phyloP scores from a whole-genome alignment of 2,888 invertebrate species.

The Palloptera scutellata region DNA sequence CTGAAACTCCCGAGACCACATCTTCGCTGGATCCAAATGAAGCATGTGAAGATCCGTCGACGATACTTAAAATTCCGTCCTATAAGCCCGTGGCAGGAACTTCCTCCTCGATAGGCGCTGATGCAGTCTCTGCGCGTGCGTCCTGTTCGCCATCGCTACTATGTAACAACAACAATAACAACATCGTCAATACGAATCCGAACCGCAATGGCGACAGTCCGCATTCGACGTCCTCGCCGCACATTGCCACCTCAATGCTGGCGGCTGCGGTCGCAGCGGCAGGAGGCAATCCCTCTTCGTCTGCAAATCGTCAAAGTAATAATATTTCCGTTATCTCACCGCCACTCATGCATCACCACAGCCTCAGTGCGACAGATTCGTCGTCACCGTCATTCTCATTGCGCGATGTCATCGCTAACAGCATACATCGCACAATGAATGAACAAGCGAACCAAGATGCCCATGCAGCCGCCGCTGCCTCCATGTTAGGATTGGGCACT shows the following conservation, averaged over 20 bases:
- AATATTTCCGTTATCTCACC: constrained; percentile 64
- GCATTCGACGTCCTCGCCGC: constrained; percentile 56
- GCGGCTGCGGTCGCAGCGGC: constrained; percentile 53
- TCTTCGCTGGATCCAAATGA: constrained; percentile 61
- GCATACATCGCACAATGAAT: constrained; percentile 81
- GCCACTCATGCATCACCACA: constrained; percentile 57
- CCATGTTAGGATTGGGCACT: constrained; percentile 39
- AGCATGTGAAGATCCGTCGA: constrained; percentile 70
- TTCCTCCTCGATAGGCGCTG: constrained; percentile 49
- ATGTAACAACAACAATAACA: constrained; percentile 44
- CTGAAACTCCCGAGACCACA: constrained; percentile 66
- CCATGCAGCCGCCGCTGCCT: constrained; percentile 48
- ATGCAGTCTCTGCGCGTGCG: constrained; percentile 35
- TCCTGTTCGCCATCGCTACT: constrained; percentile 47
- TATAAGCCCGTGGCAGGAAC: constrained; percentile 73
- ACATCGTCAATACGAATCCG: constrained; percentile 45
- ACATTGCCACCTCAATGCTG: constrained; percentile 42
- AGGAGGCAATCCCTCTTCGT: constrained; percentile 40
- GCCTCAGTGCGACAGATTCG: constrained; percentile 59
- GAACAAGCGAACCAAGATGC: constrained; percentile 61
- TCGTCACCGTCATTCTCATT: constrained; percentile 73
- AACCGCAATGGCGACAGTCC: constrained; percentile 66
- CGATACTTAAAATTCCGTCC: constrained; percentile 93
- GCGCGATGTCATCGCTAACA: constrained; percentile 90
- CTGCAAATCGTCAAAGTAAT: constrained; percentile 33